Conservation (phyloP, 2,888 invertebrate species). For the Osmoderma eremita region DNA sequence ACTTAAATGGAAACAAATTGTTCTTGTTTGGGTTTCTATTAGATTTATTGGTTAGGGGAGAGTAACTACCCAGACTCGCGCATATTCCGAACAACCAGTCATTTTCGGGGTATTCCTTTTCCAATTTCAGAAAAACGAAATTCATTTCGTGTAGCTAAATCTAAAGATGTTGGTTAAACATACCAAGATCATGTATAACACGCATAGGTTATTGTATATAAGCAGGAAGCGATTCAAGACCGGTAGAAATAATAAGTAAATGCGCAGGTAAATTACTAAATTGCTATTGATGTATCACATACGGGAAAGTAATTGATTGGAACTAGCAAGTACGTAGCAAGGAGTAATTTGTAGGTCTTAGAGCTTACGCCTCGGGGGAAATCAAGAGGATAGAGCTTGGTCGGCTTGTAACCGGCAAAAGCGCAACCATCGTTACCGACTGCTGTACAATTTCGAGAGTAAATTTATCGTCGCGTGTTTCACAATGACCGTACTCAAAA, state of each 20-base stretch:
- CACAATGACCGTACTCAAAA: slow-evolving; percentile 27
- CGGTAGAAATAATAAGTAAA: slow-evolving; percentile 8
- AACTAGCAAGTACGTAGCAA: slow-evolving; percentile 30
- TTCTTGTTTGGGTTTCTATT: slow-evolving; percentile 45
- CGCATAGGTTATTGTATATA: not conserved
- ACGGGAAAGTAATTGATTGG: slow-evolving; percentile 39
- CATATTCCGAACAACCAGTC: not conserved
- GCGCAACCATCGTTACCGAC: slow-evolving; percentile 46
- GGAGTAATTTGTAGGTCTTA: slow-evolving; percentile 43
- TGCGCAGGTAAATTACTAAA: slow-evolving; percentile 16
- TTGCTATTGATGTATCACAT: slow-evolving; percentile 34
- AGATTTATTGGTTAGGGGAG: slow-evolving; percentile 39
- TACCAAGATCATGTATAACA: no score
- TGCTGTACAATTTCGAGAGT: slow-evolving; percentile 42
- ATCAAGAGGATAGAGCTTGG: slow-evolving; percentile 43
- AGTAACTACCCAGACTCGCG: not conserved
- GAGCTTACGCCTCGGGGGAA: slow-evolving; percentile 45
- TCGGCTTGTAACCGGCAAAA: slow-evolving; percentile 42
- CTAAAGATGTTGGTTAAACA: no score
- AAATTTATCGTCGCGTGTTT: slow-evolving; percentile 41
- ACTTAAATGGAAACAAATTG: slow-evolving; percentile 59
- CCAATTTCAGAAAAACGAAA: not conserved
- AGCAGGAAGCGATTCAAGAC: not conserved
- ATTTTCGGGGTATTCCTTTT: not conserved
- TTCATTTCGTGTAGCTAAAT: no score